Conservation (phyloP, 2,888 invertebrate species). For the Eudasyphora cyanicolor region DNA sequence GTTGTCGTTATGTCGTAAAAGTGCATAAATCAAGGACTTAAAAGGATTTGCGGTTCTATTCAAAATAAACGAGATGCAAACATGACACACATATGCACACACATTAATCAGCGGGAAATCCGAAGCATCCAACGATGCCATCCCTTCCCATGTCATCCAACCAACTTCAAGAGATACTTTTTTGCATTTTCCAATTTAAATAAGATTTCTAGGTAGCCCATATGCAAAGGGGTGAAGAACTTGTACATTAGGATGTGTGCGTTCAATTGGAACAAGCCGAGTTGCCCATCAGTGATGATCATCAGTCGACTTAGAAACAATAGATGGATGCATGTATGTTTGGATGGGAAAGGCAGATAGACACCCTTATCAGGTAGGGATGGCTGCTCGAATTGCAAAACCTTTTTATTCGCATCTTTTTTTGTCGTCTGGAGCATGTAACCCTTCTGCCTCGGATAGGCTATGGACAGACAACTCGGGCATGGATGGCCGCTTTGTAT, state of each 20-base stretch:
- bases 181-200: slow-evolving; percentile 52
- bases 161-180: slow-evolving; percentile 50
- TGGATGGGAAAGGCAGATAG: background rate
- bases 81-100: slow-evolving; percentile 35
- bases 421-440: slow-evolving; percentile 12
- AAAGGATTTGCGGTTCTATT: slow-evolving; percentile 66
- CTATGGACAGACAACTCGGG: slow-evolving; percentile 1
- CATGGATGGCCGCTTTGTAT: slow-evolving; percentile 41
- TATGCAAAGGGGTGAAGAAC: slow-evolving; percentile 40
- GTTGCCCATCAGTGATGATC: slow-evolving; percentile 44
- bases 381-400: slow-evolving; percentile 43
- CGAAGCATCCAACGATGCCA: background rate
- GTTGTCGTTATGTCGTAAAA: slow-evolving; percentile 41
- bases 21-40: slow-evolving; percentile 62
- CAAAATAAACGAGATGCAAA: slow-evolving; percentile 41
- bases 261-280: slow-evolving; percentile 40
- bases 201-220: slow-evolving; percentile 49
- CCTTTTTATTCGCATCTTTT: slow-evolving; percentile 25
- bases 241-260: background rate
- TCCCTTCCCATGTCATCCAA: too few relatives aligned
- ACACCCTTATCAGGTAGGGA: slow-evolving; percentile 43
- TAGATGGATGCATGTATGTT: too few relatives aligned
- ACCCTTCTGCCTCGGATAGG: slow-evolving; percentile 15
- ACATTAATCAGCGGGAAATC: slow-evolving; percentile 57
- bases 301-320: background rate